phyloP scores from a whole-genome alignment of 2,797 vertebrate genomes.

The Pseudochaenichthys georgianus region DNA sequence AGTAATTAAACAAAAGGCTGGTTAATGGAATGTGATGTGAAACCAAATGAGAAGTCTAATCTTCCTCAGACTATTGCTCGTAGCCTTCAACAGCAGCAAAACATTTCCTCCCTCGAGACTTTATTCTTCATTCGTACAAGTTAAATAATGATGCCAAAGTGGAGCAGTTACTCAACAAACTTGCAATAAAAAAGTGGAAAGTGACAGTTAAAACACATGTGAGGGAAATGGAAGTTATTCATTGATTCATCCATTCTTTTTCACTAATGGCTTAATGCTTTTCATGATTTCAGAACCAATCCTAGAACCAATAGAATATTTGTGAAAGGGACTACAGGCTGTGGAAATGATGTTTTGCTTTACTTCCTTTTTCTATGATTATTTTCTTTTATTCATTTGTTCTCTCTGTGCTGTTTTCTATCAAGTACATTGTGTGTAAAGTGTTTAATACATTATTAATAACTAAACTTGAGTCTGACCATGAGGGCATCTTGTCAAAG shows the following conservation, averaged over 20 bases:
- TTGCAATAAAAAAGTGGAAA: constrained; percentile 7
- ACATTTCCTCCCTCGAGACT: background rate
- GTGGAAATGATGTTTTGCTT: no score
- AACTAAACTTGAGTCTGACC: no score
- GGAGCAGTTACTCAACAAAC: constrained; percentile 16
- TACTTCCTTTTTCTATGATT: no score
- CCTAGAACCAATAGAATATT: constrained; percentile 13
- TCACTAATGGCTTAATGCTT: constrained; percentile 18
- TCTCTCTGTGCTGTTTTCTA: no score
- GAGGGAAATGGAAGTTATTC: background rate
- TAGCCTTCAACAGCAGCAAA: constrained; percentile 7
- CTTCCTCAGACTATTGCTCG: constrained; percentile 17
- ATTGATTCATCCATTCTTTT: constrained; percentile 22
- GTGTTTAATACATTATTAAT: no score
- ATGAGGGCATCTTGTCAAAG: no score
- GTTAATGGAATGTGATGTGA: constrained; percentile 53
- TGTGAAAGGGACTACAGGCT: constrained; percentile 6
- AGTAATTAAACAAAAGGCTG: constrained; percentile 58
- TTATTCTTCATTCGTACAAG: constrained; percentile 4
- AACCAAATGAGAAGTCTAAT: constrained; percentile 52
- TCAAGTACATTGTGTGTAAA: no score
- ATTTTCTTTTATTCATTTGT: no score
- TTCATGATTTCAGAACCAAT: constrained; percentile 15
- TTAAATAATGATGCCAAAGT: constrained; percentile 14
- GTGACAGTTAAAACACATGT: constrained; percentile 5